Conservation (phyloP, 2,888 invertebrate species). For the Eupelmus urozonus region DNA sequence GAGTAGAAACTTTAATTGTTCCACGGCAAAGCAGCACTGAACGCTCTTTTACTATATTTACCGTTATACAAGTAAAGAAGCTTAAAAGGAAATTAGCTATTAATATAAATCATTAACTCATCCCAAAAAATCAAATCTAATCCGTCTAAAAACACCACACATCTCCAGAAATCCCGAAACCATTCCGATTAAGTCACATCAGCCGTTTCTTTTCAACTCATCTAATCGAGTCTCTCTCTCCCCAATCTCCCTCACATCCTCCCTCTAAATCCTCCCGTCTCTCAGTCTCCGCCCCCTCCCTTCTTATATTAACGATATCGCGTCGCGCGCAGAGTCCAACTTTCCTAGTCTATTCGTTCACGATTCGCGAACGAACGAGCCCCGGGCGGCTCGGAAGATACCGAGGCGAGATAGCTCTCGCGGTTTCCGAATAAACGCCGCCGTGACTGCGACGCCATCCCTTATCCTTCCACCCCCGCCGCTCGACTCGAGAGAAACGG, state of each 20-base stretch:
- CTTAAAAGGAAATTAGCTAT: too few species aligned
- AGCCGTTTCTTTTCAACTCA: slow-evolving; percentile 12
- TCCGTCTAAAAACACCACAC: too few species aligned
- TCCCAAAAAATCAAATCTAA: too few species aligned
- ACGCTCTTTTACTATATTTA: too few species aligned
- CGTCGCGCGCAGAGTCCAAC: background rate
- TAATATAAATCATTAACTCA: too few species aligned
- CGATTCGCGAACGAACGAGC: background rate
- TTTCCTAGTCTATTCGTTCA: slow-evolving; percentile 25
- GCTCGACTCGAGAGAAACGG: slow-evolving; percentile 47
- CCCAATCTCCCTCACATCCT: background rate
- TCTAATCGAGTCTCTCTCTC: slow-evolving; percentile 1
- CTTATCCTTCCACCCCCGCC: slow-evolving; percentile 52
- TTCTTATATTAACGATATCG: slow-evolving; percentile 23
- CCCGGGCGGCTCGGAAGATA: background rate
- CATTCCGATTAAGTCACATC: too few species aligned
- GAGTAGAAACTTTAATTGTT: too few species aligned
- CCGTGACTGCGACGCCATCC: slow-evolving; percentile 47
- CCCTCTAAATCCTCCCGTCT: background rate
- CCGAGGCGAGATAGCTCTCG: slow-evolving; percentile 11
- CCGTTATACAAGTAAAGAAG: too few species aligned
- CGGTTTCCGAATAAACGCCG: slow-evolving; percentile 64
- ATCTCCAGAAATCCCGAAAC: too few species aligned
- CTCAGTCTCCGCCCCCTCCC: background rate
- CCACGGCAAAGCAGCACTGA: too few species aligned